Conservation (phyloP, 2,888 invertebrate species). For the Peribatodes rhomboidaria region DNA sequence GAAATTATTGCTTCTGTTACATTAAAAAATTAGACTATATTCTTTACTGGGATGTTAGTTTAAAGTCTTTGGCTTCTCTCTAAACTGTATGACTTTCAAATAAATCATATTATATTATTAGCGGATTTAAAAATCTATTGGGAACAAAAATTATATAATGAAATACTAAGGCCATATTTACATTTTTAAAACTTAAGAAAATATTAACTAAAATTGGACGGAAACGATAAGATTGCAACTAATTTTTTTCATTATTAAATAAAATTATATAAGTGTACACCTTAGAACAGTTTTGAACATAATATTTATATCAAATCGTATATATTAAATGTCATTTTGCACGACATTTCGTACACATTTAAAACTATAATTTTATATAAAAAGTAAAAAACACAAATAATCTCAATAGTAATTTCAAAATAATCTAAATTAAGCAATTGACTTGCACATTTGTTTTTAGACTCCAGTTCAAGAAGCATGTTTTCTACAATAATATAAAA, state of each 20-base stretch:
- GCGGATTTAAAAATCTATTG: conserved; percentile 35
- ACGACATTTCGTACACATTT: conserved; percentile 45
- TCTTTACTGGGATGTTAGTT: conserved; percentile 55
- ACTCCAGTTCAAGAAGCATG: conserved; percentile 47
- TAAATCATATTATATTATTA: conserved; percentile 58
- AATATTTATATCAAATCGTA: conserved; percentile 55
- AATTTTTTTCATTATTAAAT: conserved; percentile 54
- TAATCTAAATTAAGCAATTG: conserved; percentile 65
- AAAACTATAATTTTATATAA: conserved; percentile 71
- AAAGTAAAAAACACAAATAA: conserved; percentile 79
- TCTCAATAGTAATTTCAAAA: conserved; percentile 84
- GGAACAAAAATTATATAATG: conserved; percentile 44
- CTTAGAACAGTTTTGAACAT: conserved; percentile 68
- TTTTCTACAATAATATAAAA: conserved; percentile 43
- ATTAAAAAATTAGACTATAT: conserved; percentile 52
- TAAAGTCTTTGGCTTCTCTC: conserved; percentile 83
- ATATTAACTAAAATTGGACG: conserved; percentile 77
- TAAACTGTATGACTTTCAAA: conserved; percentile 82
- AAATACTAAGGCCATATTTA: conserved; percentile 61
- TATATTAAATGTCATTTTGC: conserved; percentile 62
- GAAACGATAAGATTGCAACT: conserved; percentile 82
- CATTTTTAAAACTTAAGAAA: conserved; percentile 56
- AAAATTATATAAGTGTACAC: conserved; percentile 53
- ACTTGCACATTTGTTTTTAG: conserved; percentile 55
- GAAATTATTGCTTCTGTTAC: conserved; percentile 68